A percentile compares a stretch with the other conserved stretches of the same genome.
phyloP scores from a whole-genome alignment of 2,888 invertebrate genomes.

The Alloscopus bannaensis region DNA sequence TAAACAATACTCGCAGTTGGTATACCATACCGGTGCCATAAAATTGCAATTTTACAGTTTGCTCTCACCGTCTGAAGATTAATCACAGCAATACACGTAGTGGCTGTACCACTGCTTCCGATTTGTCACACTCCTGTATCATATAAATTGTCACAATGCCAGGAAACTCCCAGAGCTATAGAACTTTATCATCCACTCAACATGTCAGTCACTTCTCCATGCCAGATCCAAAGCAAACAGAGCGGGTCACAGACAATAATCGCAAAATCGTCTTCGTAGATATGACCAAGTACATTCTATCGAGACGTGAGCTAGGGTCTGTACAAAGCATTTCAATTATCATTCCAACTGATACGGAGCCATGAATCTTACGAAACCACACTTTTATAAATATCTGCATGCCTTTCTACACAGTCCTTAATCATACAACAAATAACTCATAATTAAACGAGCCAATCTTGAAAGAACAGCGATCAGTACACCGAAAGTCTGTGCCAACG shows the following conservation, averaged over 20 bases:
- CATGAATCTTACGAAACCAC: too few relatives aligned
- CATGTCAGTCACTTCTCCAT: conserved; percentile 31
- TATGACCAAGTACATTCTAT: conserved; percentile 20
- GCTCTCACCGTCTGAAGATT: conserved; percentile 28
- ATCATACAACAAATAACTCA: too few relatives aligned
- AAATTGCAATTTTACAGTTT: conserved; percentile 37
- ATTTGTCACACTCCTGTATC: conserved; percentile 14
- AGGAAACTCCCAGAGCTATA: conserved; percentile 22
- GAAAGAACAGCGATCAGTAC: too few relatives aligned
- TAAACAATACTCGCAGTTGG: too few relatives aligned
- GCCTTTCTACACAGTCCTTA: too few relatives aligned
- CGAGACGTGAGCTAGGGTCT: conserved; percentile 24
- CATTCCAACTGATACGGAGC: conserved; percentile 36
- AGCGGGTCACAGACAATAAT: conserved; percentile 26
- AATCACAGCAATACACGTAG: conserved; percentile 25
- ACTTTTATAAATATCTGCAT: too few relatives aligned
- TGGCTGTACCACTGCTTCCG: too few relatives aligned
- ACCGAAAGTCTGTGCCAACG: too few relatives aligned
- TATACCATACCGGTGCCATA: conserved; percentile 18
- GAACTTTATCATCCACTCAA: conserved; percentile 41
- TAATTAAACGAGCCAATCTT: too few relatives aligned
- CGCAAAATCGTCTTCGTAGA: background rate
- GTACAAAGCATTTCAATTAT: conserved; percentile 54
- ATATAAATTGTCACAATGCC: conserved; percentile 32
- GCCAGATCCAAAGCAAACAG: conserved; percentile 38